These are phyloP conservation scores for Hypercompe scribonia DNA, from an alignment of 2,888 invertebrate species.

Conservation along the genomic window DNA sequence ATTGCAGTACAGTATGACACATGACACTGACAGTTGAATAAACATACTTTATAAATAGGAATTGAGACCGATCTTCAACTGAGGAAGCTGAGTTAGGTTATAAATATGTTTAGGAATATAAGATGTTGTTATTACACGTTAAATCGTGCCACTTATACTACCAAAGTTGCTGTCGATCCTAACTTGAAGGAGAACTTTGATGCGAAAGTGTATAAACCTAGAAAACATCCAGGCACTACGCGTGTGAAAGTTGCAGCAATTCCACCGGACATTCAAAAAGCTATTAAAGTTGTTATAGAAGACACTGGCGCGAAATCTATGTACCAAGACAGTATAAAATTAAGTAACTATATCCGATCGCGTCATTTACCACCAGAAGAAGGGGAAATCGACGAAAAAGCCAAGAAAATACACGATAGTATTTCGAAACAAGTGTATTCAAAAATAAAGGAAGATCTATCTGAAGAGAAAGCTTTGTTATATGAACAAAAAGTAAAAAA, in stretches of 20 bases:
- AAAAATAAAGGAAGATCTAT: conserved; percentile 58
- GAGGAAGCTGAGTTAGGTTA: conserved; percentile 46
- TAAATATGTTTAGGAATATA: conserved; percentile 75
- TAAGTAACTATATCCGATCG: conserved; percentile 87
- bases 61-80: background rate
- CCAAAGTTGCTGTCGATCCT: conserved; percentile 83
- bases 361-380: conserved; percentile 89
- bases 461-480: conserved; percentile 70
- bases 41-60: background rate
- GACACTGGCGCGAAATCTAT: conserved; percentile 87
- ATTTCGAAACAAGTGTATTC: conserved; percentile 66
- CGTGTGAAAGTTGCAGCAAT: conserved; percentile 83
- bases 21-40: background rate
- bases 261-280: conserved; percentile 87
- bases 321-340: conserved; percentile 80
- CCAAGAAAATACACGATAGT: conserved; percentile 71
- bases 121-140: conserved; percentile 60
- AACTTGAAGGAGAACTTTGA: conserved; percentile 80
- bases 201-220: conserved; percentile 87
- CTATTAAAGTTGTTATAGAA: conserved; percentile 84
- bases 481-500: conserved; percentile 81
- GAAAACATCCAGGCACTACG: conserved; percentile 91
- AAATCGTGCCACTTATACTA: conserved; percentile 66
- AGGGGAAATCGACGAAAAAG: conserved; percentile 77
- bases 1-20: background rate